Evolutionary conservation across 2,113 vertebrate species (phyloP).

Genomic region (Struthio camelus): DNA sequence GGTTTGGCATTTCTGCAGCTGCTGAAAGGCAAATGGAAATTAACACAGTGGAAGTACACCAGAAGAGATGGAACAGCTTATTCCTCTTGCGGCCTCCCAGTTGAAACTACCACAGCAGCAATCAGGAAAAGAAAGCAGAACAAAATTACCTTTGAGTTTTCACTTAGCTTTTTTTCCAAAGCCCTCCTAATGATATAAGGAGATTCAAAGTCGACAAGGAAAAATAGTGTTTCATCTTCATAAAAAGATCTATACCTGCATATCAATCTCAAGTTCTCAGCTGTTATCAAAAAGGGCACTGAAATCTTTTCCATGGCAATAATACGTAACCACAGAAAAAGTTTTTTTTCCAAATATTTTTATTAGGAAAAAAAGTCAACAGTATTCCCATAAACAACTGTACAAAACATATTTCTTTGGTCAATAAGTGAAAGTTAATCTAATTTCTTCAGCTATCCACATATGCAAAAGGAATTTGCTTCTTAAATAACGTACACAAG

Average conservation of each 20-base stretch:
- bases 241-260: not conserved
- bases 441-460: not conserved
- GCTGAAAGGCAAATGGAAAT: not conserved
- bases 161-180: not conserved
- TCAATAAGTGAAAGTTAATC: not conserved
- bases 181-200: too few relatives aligned
- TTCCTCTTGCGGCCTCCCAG: not conserved
- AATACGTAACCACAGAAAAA: not conserved
- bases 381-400: not conserved
- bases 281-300: not conserved
- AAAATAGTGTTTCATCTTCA: not conserved
- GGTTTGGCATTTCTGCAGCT: not conserved
- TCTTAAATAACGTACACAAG: not conserved
- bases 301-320: not conserved
- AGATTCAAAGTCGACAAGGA: not conserved
- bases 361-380: conserved; percentile 22
- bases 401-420: conserved; percentile 27
- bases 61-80: not conserved
- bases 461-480: not conserved
- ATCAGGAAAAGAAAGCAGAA: not conserved
- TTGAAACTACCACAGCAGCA: not conserved
- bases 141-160: not conserved
- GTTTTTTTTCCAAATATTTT: not conserved
- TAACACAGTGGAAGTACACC: rapidly evolving
- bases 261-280: not conserved